Evolutionary conservation across 2,888 invertebrate species (phyloP).

Genomic region (Melanostoma scalare): DNA sequence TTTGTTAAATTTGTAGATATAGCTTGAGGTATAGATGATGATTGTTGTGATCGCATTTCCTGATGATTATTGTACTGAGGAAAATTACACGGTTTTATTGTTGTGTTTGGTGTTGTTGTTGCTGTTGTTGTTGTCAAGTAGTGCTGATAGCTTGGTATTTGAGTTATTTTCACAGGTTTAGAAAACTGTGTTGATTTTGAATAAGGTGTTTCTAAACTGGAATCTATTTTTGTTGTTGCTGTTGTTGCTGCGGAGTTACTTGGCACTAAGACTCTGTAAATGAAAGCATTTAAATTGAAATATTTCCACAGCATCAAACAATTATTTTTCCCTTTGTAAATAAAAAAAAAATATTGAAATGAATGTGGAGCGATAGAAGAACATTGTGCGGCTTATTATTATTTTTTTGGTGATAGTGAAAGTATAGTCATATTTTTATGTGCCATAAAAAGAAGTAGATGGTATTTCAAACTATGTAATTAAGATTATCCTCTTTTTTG

Average conservation of each 20-base stretch:
- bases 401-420: too few species aligned
- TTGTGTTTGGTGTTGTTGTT: conserved; percentile 54
- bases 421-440: too few species aligned
- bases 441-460: too few species aligned
- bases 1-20: conserved; percentile 51
- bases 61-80: conserved; percentile 72
- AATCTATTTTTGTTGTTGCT: conserved; percentile 73
- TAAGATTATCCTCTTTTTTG: too few species aligned
- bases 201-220: conserved; percentile 74
- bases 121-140: conserved; percentile 74
- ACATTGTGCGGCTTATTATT: too few species aligned
- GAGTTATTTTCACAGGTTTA: conserved; percentile 76
- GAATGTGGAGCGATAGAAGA: too few species aligned
- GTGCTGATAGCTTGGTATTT: conserved; percentile 81
- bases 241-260: conserved; percentile 73
- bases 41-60: conserved; percentile 75
- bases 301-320: not conserved
- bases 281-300: conserved; percentile 3
- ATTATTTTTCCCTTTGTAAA: too few species aligned
- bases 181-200: conserved; percentile 58
- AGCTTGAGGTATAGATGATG: conserved; percentile 76
- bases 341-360: too few species aligned
- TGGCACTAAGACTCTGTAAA: conserved; percentile 72
- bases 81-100: conserved; percentile 53
- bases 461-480: too few species aligned